These are phyloP conservation scores for Sisyra terminalis DNA, from an alignment of 2,888 invertebrate species.

Conservation along the genomic window DNA sequence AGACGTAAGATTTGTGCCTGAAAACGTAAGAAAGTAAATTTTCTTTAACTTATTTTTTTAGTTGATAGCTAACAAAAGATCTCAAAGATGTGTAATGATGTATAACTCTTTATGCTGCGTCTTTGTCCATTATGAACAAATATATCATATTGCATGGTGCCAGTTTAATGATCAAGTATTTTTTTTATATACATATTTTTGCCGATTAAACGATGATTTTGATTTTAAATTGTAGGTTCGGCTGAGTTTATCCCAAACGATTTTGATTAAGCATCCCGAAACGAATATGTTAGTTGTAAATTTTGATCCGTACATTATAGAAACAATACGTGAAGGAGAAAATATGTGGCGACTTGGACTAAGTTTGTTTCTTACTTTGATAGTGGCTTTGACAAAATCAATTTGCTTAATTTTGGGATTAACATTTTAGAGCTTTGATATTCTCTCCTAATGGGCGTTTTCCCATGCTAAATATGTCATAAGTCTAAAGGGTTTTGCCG, in stretches of 20 bases:
- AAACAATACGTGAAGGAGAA: slow-evolving; percentile 64
- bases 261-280: slow-evolving; percentile 47
- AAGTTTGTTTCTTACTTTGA: neutral
- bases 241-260: slow-evolving; percentile 48
- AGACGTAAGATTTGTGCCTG: neutral
- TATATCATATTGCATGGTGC: slow-evolving; percentile 69
- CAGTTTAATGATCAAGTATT: slow-evolving; percentile 60
- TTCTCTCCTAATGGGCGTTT: no score
- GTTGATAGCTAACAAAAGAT: slow-evolving; percentile 44
- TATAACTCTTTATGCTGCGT: slow-evolving; percentile 67
- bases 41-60: slow-evolving; percentile 12
- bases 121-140: slow-evolving; percentile 66
- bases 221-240: slow-evolving; percentile 32
- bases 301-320: slow-evolving; percentile 53
- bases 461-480: no score
- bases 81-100: slow-evolving; percentile 55
- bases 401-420: no score
- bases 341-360: slow-evolving; percentile 52
- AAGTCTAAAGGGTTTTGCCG: no score
- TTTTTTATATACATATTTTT: slow-evolving; percentile 1
- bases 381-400: no score
- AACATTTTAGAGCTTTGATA: no score
- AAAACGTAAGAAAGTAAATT: no score
- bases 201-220: neutral
- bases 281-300: slow-evolving; percentile 51